Base-by-base conservation (phyloP, 2,113 vertebrate genomes). In the Baryphthengus martii region DNA sequence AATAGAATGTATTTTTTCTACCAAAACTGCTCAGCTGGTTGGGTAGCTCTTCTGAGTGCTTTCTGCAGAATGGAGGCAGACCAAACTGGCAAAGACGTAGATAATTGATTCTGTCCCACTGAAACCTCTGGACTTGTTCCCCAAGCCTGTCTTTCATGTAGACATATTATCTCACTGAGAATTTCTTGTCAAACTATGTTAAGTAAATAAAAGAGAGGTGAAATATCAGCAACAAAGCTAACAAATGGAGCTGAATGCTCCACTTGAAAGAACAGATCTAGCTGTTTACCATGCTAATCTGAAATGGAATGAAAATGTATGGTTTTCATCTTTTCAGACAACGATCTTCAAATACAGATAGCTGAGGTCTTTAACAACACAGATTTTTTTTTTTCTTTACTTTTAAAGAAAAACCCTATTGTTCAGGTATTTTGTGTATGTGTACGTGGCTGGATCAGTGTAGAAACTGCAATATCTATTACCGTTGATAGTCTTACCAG, bases 201-300 rank as follows among this genome's bases (percentile, higher is more conserved):
- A 98, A 97, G 96, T 98, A 98, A 98, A 98, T 98, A 98, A 97
- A 97, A 88, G 88, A 92, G 94, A 97, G 96, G 96, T 97, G 96
- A 97, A 98, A 96, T 97, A 97, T 93, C 97, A 98, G 97, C 97
- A 97, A 97, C 97, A 97, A 97, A 97, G 95, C 97, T 97, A 97
- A 97, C 96, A 98, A 97, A 97, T 95, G 96, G 96, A 97, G 93
- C 81, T 9, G 76, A 97, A 96, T 89, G 92, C 94, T 96, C 94
- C 83, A 83, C 95, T 97, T 95, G 97, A 97, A 96, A 96, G 97
- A 97, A 87, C 91, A 97, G 94, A 97, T 96, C 97, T 97, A 96
- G 97, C 97, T 98, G 97, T 98, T 97, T 97, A 97, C 87, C 42
- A 94, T 88, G 91, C 91, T 98, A 97, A 98, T 98, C 97, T 58